A percentile compares a stretch with the other conserved stretches of the same genome.
Conservation (phyloP, 2,113 vertebrate species). For the Gavialis gangeticus region DNA sequence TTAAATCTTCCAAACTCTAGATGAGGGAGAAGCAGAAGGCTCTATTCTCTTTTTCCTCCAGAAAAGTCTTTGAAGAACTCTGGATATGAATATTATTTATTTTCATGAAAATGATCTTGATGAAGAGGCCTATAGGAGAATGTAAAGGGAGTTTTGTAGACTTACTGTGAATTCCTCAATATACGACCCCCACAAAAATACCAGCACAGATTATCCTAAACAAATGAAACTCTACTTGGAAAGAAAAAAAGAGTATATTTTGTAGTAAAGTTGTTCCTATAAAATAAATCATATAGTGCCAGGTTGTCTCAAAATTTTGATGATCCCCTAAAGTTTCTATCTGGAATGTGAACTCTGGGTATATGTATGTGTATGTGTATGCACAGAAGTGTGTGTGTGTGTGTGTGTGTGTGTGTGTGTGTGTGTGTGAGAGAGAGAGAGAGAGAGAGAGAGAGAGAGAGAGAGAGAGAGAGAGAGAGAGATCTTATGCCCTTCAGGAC, state of each 20-base stretch:
- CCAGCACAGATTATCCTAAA: background rate
- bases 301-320: background rate
- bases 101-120: background rate
- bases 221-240: background rate
- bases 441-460: no score
- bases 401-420: no score
- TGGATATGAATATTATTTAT: background rate
- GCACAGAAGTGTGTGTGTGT: no score
- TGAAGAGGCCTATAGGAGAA: background rate
- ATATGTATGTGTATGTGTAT: no score
- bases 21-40: background rate
- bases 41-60: background rate
- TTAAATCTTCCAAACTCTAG: constrained; percentile 16
- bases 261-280: background rate
- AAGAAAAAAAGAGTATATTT: background rate
- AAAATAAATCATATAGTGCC: background rate
- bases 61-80: background rate
- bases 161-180: background rate
- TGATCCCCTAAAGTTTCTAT: background rate
- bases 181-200: background rate
- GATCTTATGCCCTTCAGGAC: no score
- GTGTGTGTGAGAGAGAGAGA: no score
- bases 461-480: no score
- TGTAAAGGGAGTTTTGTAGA: background rate
- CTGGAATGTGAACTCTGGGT: background rate